These are phyloP conservation scores for Panzeria rudis DNA, from an alignment of 2,888 invertebrate genomes.

Conservation along the genomic window DNA sequence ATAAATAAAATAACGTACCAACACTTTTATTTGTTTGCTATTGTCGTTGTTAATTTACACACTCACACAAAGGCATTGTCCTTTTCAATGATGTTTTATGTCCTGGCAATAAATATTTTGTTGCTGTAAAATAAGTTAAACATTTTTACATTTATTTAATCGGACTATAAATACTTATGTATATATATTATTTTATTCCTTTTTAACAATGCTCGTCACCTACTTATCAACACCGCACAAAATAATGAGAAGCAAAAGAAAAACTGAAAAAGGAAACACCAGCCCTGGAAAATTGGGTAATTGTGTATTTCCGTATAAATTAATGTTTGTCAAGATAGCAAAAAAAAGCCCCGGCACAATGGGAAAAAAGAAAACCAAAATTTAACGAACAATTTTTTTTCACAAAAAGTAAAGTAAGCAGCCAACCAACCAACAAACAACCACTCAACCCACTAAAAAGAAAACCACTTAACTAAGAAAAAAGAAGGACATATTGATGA, in stretches of 20 bases:
- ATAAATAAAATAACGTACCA: constrained; percentile 58
- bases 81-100: constrained; percentile 28
- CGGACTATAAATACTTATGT: constrained; percentile 61
- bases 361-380: constrained; percentile 19
- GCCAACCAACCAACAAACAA: constrained; percentile 11
- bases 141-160: constrained; percentile 66
- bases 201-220: constrained; percentile 49
- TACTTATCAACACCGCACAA: constrained; percentile 48
- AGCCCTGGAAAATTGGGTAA: constrained; percentile 68
- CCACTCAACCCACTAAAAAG: constrained; percentile 41
- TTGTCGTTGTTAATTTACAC: constrained; percentile 45
- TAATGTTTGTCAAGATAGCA: constrained; percentile 71
- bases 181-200: constrained; percentile 56
- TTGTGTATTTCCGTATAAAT: constrained; percentile 71
- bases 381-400: constrained; percentile 14
- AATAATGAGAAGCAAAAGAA: constrained; percentile 5
- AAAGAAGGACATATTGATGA: constrained; percentile 68
- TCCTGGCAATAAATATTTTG: constrained; percentile 36
- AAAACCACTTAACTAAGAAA: constrained; percentile 61
- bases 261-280: constrained; percentile 25
- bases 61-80: constrained; percentile 41
- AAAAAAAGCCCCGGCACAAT: neutral
- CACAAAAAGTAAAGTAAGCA: constrained; percentile 7
- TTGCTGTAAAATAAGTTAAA: constrained; percentile 52
- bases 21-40: constrained; percentile 53